Percentiles rank a stretch among this genome's conserved stretches.
These are phyloP conservation scores for Aporophyla lueneburgensis DNA, from an alignment of 2,888 invertebrate species.

Conservation along the genomic window DNA sequence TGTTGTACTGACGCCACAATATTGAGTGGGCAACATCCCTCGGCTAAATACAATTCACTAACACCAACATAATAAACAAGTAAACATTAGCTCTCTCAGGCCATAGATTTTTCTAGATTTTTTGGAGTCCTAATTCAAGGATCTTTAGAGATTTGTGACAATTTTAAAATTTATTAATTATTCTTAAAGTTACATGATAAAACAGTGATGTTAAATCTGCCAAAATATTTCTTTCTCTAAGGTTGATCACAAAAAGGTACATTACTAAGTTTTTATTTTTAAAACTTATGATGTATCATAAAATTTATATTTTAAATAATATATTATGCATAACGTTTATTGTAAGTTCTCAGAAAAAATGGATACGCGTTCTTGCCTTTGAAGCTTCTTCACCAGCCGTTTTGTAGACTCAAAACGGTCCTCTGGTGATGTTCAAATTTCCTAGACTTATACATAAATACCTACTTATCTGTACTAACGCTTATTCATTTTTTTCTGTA, in stretches of 20 bases:
- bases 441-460: no score
- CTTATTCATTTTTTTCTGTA: slow-evolving; percentile 24
- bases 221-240: slow-evolving; percentile 42
- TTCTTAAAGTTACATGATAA: not conserved
- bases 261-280: slow-evolving; percentile 51
- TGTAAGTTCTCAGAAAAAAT: slow-evolving; percentile 35
- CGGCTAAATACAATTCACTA: slow-evolving; percentile 16
- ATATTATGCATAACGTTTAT: slow-evolving; percentile 11
- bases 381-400: not conserved
- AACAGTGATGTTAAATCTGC: slow-evolving; percentile 46
- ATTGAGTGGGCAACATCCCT: slow-evolving; percentile 3
- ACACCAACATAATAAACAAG: slow-evolving; percentile 2
- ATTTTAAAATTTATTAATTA: slow-evolving; percentile 13
- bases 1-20: not conserved
- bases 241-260: slow-evolving; percentile 20
- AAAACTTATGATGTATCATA: slow-evolving; percentile 33
- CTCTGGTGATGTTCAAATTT: slow-evolving; percentile 6
- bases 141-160: slow-evolving; percentile 39
- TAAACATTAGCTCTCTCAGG: slow-evolving; percentile 45
- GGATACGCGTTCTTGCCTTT: not conserved
- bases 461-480: not conserved
- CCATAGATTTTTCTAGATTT: slow-evolving; percentile 39
- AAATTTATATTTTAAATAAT: slow-evolving; percentile 23
- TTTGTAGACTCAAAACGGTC: slow-evolving; percentile 2
- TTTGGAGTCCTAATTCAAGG: slow-evolving; percentile 50